Base-by-base conservation (phyloP, 2,113 vertebrate genomes). In the Sporophila hypoxantha region DNA sequence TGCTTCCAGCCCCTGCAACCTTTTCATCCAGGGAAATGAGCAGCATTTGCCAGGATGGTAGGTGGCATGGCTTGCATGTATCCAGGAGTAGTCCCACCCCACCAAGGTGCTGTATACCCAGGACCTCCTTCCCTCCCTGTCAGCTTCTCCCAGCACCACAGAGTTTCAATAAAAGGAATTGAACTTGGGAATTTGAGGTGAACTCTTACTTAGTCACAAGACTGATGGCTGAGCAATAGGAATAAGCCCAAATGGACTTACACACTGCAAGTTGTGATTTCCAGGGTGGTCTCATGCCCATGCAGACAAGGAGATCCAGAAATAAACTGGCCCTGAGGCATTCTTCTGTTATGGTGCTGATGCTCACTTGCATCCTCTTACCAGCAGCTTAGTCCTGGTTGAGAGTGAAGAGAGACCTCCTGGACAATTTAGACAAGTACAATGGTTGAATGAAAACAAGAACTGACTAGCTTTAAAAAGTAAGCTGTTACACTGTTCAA, bases 41-140 rank as follows among this genome's bases (percentile, higher is more conserved):
- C 0, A 0, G 8, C 29, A 4, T 22, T 80, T 62, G 21, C 32
- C 0, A 0, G 8, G 16, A 9, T 21, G 12, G 22, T 27, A 18
- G 8, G 14, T 34, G 37, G 17, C 7, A 57, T 1, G 1, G 0
- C 25, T 78, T 80, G 18, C 12, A 13, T n/a, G 25, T 7, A 12
- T 27, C 36, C 34, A 37, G 12, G 17, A 66, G 6, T 3, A 3
- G 34, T 21, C 8, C 30, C 9, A 44, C 37, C 8, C 4, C 34
- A 69, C 17, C 2, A 6, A 69, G 16, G 3, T 62, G 25, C 22
- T 11, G 2, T 4, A 39, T 5, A 66, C 6, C 2, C 30, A 30
- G 11, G 6, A 61, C 14, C 15, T 50, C 47, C 39, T 77, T 57
- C 36, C 9, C 12, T 70, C 15, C 23, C 15, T 55, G 21, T 30